Evolutionary conservation across 1,140 invertebrate species (phyloP), one percentile per base, ranked within the genome.

Genomic region (Stenopsyche tienmushanensis): DNA sequence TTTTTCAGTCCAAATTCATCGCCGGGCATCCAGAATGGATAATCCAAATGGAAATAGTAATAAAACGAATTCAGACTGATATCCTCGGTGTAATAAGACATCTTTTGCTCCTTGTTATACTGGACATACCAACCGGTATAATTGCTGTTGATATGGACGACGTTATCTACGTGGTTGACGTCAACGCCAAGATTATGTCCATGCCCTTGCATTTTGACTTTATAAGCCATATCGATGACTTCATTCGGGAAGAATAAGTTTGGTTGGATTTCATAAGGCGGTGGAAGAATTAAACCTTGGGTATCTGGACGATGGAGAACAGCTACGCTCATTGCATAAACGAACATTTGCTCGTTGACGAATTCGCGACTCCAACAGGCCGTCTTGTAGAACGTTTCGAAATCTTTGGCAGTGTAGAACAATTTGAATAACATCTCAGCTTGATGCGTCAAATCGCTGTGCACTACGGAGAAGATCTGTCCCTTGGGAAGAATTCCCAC

Each of bases 21-120:
- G 39, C 81, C 80, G 26, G 77, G 80, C 73, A 88, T 74, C 84
- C 85, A 89, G 80, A 83, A 85, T 18, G 89, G 87, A 74, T 87
- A 88, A 60, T 84, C 80, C 73, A 85, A 77, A 71, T 89, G 85
- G 77, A 86, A 78, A 75, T 89, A 86, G 80, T 85, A 89, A 80
- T 89, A 86, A 75, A 82, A 89, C 7, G 84, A 78, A 77, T 90
- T 91, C 17, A 90, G 76, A 52, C 85, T 83, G 63, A 86, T 78
- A 72, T 90, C 89, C 69, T 91, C 87, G 15, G 84, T 88, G 81
- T 89, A 91, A 77, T 91, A 91, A 39, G 82, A 79, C 13, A 89
- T 57, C 39, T 77, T 75, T 68, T 83, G 80, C 64, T 89, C 85
- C 0, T 75, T 71, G 65, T 83, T 77, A 5, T 71, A 57, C 15